Evolutionary conservation across 2,797 vertebrate genomes (phyloP), one percentile per base, ranked within the genome.

Genomic region (Sylvilagus floridanus): DNA sequence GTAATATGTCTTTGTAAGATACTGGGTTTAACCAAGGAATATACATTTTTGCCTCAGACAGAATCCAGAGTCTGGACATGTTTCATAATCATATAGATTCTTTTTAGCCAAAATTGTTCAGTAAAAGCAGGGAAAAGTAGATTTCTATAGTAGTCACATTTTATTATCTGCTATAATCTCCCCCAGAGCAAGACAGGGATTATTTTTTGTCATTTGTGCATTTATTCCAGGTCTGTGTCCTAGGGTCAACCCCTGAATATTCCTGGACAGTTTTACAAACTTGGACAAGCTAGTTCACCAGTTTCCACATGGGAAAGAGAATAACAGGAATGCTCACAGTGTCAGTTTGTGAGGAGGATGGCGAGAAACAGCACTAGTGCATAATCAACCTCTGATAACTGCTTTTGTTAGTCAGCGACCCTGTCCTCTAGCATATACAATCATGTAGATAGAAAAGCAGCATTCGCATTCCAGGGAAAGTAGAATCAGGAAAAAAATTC

Each of bases 1-100:
- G 84, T 63, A 76, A 62, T 81, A 30, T 79, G 57, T 71, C 86
- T 72, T 75, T 77, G 42, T 71, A 32, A 90, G 92, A 85, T 78
- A 65, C 2, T 54, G n/a, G 77, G 85, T 47, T 85, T 88, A 57
- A 94, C 60, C 54, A 63, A 89, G 37, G 26, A 86, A 78, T 57
- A 2, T 14, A 1, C 71, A 19, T 60, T 17, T 63, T 47, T 81
- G 9, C 32, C 57, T 96, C 68, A 71, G 68, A 90, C 22, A 94
- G 94, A 92, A 84, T 63, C 3, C 7, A 87, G 14, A 65, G 22
- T 76, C 24, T 73, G 24, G 37, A 54, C 1, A 37, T 21, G 4
- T 42, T 84, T 10, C 1, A 24, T 88, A 54, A 63, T 24, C 9
- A 30, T n/a, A 5, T 57, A n/a, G 62, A 32, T 13, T 65, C 32